These are phyloP conservation scores for Drosophila greeni DNA, from an alignment of 2,888 invertebrate species.

Conservation along the genomic window DNA sequence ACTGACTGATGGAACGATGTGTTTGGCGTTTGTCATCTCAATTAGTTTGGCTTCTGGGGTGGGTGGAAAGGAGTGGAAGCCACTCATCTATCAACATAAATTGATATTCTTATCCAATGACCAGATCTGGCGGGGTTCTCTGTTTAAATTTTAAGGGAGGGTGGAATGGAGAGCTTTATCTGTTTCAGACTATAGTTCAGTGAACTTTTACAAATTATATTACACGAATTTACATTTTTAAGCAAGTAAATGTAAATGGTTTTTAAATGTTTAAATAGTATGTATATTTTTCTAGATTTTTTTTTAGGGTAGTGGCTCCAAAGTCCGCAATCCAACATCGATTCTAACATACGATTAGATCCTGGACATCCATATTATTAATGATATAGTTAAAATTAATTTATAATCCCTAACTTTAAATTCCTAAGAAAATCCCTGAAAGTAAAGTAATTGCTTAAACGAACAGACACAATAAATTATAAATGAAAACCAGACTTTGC, in stretches of 20 bases:
- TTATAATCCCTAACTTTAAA: background rate
- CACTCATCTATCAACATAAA: constrained; percentile 36
- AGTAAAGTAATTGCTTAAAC: background rate
- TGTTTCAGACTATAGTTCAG: constrained; percentile 5
- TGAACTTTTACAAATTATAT: background rate
- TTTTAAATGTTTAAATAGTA: too few relatives aligned
- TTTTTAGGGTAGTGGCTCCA: too few relatives aligned
- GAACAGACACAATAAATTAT: background rate
- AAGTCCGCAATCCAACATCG: too few relatives aligned
- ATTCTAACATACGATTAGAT: too few relatives aligned
- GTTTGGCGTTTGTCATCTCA: constrained; percentile 43
- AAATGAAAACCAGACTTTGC: constrained; percentile 3
- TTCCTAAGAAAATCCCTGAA: background rate
- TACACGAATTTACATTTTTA: too few relatives aligned
- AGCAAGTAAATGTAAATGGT: background rate
- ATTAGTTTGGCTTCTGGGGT: constrained; percentile 24
- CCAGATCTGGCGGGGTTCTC: constrained; percentile 13
- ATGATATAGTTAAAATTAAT: too few relatives aligned
- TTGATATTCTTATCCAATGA: constrained; percentile 28
- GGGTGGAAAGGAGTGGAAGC: constrained; percentile 20
- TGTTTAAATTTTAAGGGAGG: background rate
- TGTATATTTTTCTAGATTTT: too few relatives aligned
- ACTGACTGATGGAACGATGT: constrained; percentile 44
- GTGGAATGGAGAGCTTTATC: background rate
- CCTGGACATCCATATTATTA: too few relatives aligned